These are phyloP conservation scores for Epinephelus awoara DNA, from an alignment of 2,797 vertebrate genomes.

Conservation along the genomic window DNA sequence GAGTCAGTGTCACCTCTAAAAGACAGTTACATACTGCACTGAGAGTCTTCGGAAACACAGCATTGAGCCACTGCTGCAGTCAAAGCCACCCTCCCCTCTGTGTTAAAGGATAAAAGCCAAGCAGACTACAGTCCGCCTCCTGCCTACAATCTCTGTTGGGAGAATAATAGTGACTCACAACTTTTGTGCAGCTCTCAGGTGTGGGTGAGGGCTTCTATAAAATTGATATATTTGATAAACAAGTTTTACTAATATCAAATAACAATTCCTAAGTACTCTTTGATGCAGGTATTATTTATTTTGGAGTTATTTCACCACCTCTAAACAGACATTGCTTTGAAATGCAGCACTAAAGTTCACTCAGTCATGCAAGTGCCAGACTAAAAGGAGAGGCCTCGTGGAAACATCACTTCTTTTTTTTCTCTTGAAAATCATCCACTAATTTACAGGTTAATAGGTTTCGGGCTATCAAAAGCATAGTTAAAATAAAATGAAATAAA, in stretches of 20 bases:
- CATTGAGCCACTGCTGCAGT: constrained; percentile 18
- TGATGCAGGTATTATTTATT: too few relatives aligned
- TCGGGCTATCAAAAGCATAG: too few relatives aligned
- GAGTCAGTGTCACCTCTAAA: constrained; percentile 59
- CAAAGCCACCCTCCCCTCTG: not conserved
- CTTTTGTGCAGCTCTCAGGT: constrained; percentile 1
- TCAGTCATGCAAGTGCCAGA: too few relatives aligned
- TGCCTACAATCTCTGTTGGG: not conserved
- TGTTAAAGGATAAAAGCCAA: constrained; percentile 19
- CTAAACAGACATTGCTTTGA: too few relatives aligned
- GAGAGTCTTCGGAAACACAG: constrained; percentile 27
- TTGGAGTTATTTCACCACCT: too few relatives aligned
- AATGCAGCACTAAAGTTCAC: too few relatives aligned
- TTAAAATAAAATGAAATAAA: too few relatives aligned
- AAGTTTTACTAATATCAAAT: not conserved
- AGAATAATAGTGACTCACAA: constrained; percentile 20
- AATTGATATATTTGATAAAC: not conserved
- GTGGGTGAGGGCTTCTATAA: not conserved
- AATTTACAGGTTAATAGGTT: too few relatives aligned
- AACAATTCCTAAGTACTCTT: not conserved
- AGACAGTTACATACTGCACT: constrained; percentile 25
- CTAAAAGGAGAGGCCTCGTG: too few relatives aligned
- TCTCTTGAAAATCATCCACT: too few relatives aligned
- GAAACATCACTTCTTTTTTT: too few relatives aligned
- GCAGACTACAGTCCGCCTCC: constrained; percentile 9